Base-by-base conservation (phyloP, 2,113 vertebrate genomes). In the Cercopithecus mona region DNA sequence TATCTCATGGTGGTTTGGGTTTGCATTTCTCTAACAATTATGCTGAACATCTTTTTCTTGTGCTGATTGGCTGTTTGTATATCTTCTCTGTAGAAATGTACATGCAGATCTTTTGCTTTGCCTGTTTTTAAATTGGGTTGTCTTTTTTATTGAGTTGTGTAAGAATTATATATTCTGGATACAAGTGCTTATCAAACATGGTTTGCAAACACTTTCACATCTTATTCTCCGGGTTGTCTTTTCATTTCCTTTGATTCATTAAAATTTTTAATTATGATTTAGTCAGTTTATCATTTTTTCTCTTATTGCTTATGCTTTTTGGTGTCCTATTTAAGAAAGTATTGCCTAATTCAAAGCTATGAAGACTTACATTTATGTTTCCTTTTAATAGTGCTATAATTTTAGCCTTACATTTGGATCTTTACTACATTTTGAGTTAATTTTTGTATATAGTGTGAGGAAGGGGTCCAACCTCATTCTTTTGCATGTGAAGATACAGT, bases 161-260 rank as follows among this genome's bases (percentile, higher is more conserved):
- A 89, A 73, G 50, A 30, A 40, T 80, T 88, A 83, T 78, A 55
- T 50, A 92, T 92, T 57, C 38, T 88, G 35, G 35, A 79, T 88
- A 78, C 20, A 73, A 66, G 27, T 72, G 32, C 30, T 84, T 93
- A 90, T 85, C 30, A 86, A 23, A 92, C 25, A 55, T 14, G 22
- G 38, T 83, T 93, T 95, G 18, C n/a, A 92, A 73, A 57, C 17
- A 80, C 75, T 91, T 91, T 72, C 20, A 55, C 50, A 87, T 86
- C 17, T 25, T 35, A 50, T 73, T 83, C 22, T 76, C 10, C 86
- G 66, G 8, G n/a, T 78, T 76, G 40, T 86, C 16, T 93, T 83
- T 90, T 95, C 38, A 82, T 70, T 86, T 86, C 48, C 43, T 88
- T 93, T 95, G 59, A 95, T 72, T 78, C 45, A 80, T 64, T 80